A percentile compares a stretch with the other conserved stretches of the same genome.
phyloP scores from a whole-genome alignment of 2,888 invertebrate genomes.

The Cryptus armator region DNA sequence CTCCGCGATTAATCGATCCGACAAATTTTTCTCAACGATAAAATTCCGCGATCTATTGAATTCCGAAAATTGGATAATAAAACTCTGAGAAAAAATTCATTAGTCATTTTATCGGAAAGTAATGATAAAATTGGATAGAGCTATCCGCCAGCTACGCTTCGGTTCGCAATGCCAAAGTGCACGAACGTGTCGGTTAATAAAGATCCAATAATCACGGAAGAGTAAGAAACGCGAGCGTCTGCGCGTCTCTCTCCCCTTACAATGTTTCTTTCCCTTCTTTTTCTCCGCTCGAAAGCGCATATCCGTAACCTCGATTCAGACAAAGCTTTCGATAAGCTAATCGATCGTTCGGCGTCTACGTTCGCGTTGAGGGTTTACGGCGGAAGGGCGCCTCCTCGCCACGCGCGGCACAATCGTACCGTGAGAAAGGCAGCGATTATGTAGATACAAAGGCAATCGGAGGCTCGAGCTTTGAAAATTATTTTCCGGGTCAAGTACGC shows the following conservation, averaged over 20 bases:
- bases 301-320: constrained; percentile 54
- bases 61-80: neutral
- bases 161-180: neutral
- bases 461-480: constrained; percentile 30
- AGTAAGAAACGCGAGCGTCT: neutral
- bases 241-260: neutral
- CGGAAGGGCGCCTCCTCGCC: neutral
- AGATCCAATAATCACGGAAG: constrained; percentile 43
- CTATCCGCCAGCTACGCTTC: neutral
- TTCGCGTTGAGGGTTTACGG: neutral
- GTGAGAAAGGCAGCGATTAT: constrained; percentile 34
- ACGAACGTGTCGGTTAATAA: constrained; percentile 13
- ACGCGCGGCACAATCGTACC: constrained; percentile 27
- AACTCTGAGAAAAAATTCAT: neutral
- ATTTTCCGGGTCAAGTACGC: constrained; percentile 63
- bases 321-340: constrained; percentile 46
- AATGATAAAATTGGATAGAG: constrained; percentile 10
- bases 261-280: constrained; percentile 10
- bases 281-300: constrained; percentile 31
- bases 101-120: neutral
- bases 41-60: neutral
- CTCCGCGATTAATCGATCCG: no score
- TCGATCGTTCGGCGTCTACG: constrained; percentile 28
- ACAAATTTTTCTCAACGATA: neutral
- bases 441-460: constrained; percentile 1